Evolutionary conservation across 2,797 vertebrate genomes (phyloP).

Genomic region (Pelodytes ibericus): DNA sequence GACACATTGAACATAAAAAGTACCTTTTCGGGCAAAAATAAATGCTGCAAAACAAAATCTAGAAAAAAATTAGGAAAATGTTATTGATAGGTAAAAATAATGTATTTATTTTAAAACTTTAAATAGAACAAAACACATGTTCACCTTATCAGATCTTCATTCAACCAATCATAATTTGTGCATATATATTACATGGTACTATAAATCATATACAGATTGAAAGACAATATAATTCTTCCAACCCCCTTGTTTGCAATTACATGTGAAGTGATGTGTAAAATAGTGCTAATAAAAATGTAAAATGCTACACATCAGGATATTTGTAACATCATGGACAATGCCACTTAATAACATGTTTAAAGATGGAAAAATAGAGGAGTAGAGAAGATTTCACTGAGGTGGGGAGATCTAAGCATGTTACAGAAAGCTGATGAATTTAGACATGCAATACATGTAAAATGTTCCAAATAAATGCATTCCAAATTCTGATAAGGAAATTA

Average conservation of each 20-base stretch:
- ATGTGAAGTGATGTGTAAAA: conserved; percentile 1
- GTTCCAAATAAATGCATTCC: background rate
- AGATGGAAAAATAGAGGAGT: no score
- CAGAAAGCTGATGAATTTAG: background rate
- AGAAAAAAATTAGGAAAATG: no score
- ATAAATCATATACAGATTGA: background rate
- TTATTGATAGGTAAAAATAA: no score
- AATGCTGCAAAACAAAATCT: no score
- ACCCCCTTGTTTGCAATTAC: conserved; percentile 11
- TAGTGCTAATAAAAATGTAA: background rate
- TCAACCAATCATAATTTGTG: no score
- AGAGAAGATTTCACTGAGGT: background rate
- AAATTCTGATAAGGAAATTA: background rate
- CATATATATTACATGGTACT: no score
- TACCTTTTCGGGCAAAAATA: no score
- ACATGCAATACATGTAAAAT: background rate
- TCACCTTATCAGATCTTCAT: no score
- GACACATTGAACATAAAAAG: no score
- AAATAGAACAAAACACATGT: no score
- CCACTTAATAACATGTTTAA: background rate
- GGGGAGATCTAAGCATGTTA: no score
- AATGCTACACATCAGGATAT: background rate
- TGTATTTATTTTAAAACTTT: no score
- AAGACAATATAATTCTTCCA: background rate
- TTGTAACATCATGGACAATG: background rate